A percentile compares a stretch with the other conserved stretches of the same genome.
These are phyloP conservation scores for Oxystoma pomonae DNA, from an alignment of 2,888 invertebrate genomes.

Conservation along the genomic window DNA sequence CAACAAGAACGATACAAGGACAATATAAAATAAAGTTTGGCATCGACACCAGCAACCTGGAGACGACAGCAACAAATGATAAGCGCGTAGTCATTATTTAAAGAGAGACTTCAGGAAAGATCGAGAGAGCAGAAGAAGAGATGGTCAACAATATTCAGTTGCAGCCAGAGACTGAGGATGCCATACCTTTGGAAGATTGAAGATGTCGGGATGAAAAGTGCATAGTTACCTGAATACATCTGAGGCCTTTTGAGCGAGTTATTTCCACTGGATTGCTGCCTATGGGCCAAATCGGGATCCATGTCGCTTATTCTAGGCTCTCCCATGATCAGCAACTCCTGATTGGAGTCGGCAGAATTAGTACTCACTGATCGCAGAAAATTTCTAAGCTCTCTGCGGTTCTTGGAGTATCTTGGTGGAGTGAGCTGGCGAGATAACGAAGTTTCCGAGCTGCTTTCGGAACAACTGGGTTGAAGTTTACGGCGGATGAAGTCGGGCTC, in stretches of 20 bases:
- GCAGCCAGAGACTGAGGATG: no score
- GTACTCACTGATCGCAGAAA: conserved; percentile 60
- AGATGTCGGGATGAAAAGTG: no score
- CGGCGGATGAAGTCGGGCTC: conserved; percentile 19
- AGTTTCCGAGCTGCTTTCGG: conserved; percentile 32
- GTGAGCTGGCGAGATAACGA: conserved; percentile 37
- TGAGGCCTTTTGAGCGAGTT: conserved; percentile 37
- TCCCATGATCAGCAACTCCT: conserved; percentile 62
- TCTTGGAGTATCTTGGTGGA: conserved; percentile 32
- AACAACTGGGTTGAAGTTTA: conserved; percentile 22
- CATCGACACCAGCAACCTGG: no score
- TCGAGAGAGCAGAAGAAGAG: no score
- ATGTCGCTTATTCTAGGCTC: conserved; percentile 68
- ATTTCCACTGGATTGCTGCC: conserved; percentile 37
- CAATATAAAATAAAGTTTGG: no score
- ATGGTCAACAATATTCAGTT: no score
- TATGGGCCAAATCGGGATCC: conserved; percentile 53
- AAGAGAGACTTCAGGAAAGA: no score
- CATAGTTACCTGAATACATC: neutral
- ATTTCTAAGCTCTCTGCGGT: conserved; percentile 17
- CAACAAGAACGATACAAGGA: no score
- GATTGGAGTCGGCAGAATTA: conserved; percentile 55
- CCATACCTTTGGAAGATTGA: no score
- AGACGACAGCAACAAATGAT: no score
- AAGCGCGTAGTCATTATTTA: no score